Base-by-base conservation (phyloP, 1,140 invertebrate genomes). In the Radopholus similis region DNA sequence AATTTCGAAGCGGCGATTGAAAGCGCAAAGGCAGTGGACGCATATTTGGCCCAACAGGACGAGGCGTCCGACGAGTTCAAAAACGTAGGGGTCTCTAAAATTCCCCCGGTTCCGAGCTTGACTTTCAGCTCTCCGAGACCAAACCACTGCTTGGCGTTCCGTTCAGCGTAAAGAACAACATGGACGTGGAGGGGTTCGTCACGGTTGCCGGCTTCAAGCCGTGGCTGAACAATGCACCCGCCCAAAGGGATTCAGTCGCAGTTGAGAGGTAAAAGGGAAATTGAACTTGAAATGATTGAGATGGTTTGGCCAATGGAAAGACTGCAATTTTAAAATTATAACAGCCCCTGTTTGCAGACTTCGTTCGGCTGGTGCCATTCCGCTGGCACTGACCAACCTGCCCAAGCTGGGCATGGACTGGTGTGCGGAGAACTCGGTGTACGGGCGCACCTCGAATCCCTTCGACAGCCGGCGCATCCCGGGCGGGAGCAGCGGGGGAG, bases 381-480 rank as follows among this genome's bases (percentile, higher is more conserved):
- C 49, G 18, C 32, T 62, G 26, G 59, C 59, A 21, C 11, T 62
- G 21, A 62, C 59, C 42, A 62, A 62, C 21, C 11, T 62, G 49
- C 59, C 59, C 26, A 62, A 62, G 49, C 34, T 62, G 59, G 59
- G 37, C 13, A 62, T 62, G 59, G 47, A 62, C 21, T 62, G 59
- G 59, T 47, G 18, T 49, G 42, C 26, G 11, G 49, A 28, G 49
- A 62, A 62, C n/a, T 32, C 40, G n/a, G 85, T 96, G 4, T 90
- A 93, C 77, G 93, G 92, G 1, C 82, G 84, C 47, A 90, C 91
- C 0, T 88, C 87, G 26, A 97, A 96, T 84, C 91, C 93, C 0
- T 95, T 95, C 81, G 89, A 95, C 70, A 88, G 88, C 0, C 90
- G 88, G 2, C 86, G 90, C 56, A 92, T 90, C 70, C 89, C 90